Evolutionary conservation across 2,113 vertebrate species (phyloP).

Genomic region (Daubentonia madagascariensis): DNA sequence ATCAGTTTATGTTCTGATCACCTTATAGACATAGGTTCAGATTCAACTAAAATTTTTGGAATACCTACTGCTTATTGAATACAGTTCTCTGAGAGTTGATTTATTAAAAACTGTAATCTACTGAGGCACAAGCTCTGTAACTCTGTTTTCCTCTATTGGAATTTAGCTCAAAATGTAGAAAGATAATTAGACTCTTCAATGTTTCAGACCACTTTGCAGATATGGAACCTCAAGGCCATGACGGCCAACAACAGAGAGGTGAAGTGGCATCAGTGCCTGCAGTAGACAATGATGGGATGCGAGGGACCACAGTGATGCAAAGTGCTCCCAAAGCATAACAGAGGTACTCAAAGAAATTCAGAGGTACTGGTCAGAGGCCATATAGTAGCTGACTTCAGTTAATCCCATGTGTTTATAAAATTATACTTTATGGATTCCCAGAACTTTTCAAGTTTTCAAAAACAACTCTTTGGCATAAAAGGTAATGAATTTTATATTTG

Average conservation of each 20-base stretch:
- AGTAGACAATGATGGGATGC: not conserved
- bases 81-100: not conserved
- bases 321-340: not conserved
- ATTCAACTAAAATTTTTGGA: not conserved
- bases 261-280: not conserved
- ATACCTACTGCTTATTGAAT: not conserved
- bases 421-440: not conserved
- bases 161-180: not conserved
- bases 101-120: not conserved
- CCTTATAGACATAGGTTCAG: not conserved
- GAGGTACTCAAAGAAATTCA: not conserved
- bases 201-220: not conserved
- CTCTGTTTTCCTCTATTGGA: not conserved
- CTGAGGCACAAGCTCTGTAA: not conserved
- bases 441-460: not conserved
- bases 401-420: not conserved
- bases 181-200: not conserved
- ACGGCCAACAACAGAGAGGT: not conserved
- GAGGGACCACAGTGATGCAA: not conserved
- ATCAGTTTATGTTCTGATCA: not conserved
- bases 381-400: not conserved
- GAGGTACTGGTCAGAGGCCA: not conserved
- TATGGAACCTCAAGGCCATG: not conserved
- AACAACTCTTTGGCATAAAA: not conserved
- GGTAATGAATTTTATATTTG: not conserved